Evolutionary conservation across 2,113 vertebrate genomes (phyloP), one percentile per base, ranked within the genome.

Genomic region (Pterocles burchelli): DNA sequence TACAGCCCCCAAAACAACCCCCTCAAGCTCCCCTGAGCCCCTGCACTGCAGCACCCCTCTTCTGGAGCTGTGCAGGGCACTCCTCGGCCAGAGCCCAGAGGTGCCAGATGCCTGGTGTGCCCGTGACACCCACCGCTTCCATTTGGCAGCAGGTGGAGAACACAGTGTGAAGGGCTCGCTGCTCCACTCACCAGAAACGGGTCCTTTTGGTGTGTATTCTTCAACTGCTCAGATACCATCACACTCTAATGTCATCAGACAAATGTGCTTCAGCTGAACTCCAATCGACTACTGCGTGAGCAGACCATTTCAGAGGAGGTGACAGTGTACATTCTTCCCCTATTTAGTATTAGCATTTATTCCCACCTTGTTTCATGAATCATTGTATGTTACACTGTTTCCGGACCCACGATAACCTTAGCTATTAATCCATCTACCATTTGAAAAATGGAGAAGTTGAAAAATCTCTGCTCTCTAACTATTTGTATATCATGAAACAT

Each of bases 1-100:
- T 7, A 3, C 0, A 0, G 33, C 18, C 29, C 18, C 5, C 46
- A 11, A 2, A 49, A 5, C 5, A 33, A n/a, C 3, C 3, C 15
- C 5, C 8, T 31, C 33, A 26, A 0, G 1, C 5, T 52, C 5
- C 54, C 17, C 19, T 24, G 11, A 54, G 48, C 11, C 19, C 9
- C 9, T 58, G 1, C 17, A 11, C 1, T 10, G 9, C 1, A 1
- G 34, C 28, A 45, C 2, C 49, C 31, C 52, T 13, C 19, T 3
- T 12, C 14, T 2, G 9, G 76, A 36, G 57, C 22, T 12, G 19
- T 11, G 17, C 12, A 5, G 21, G 17, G 7, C 4, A 0, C 1
- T 4, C 13, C 13, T 10, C 2, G 45, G 7, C 5, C 75, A 55
- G 6, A 46, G 33, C 34, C 63, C 4, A 19, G 49, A 34, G 31